Base-by-base conservation (phyloP, 2,888 invertebrate species). In the Acronicta leporina region DNA sequence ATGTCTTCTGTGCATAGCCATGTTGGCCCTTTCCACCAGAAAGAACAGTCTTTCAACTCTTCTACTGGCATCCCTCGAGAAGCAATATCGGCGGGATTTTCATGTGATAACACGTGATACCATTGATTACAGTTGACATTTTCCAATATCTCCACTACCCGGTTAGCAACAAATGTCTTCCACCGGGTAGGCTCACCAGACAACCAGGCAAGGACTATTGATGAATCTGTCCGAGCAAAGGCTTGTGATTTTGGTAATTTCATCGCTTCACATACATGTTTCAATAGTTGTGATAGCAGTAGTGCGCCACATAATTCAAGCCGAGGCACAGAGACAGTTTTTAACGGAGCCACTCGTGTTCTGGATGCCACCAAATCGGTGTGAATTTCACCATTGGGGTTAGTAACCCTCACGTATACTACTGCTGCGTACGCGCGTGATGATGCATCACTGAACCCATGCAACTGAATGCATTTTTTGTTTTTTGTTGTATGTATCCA, bases 391-490 rank as follows among this genome's bases (percentile, higher is more conserved):
- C 47, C 33, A 14, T 55, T 42, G n/a, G 16, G 30, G 10, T 25
- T 0, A 41, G 30, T 15, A 30, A 54, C 47, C 41, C 54, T 46
- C 6, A 16, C 30, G n/a, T 54, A 54, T 1, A 47, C 41, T 9
- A 33, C 54, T 9, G 54, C 56, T 11, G 44, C 45, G 5, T 56
- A 49, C 0, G 49, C 56, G 10, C 49, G 56, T 49, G 49, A 49
- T n/a, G 49, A 56, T 49, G 56, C 49, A 8, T 56, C 48, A n/a
- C 56, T 56, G 38, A 56, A 56, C 44, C 56, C 48, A 49, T 43
- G 56, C 56, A 56, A 15, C 38, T 53, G 49, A 15, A 49, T 38
- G 15, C 15, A 35, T 11, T 49, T n/a, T 49, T 40, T 56, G 5
- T 56, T 56, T 0, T 8, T n/a, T 49, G 43, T 43, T 43, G 48